phyloP scores from a whole-genome alignment of 1,140 invertebrate genomes.

The Nilaparvata lugens region DNA sequence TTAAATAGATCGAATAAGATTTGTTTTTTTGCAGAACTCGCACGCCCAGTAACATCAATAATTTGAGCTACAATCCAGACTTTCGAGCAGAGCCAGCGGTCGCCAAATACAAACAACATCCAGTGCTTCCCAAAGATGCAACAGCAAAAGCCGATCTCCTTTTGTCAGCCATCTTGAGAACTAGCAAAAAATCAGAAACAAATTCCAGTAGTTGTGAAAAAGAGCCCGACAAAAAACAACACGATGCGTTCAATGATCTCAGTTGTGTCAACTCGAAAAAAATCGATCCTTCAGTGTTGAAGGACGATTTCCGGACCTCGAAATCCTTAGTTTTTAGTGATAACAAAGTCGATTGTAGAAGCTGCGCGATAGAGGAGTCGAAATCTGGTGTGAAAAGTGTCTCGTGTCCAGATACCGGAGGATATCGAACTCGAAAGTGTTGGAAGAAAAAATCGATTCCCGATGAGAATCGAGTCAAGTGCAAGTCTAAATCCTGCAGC shows the following conservation, averaged over 20 bases:
- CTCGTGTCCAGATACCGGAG: neutral
- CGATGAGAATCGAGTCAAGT: neutral
- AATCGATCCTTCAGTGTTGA: neutral
- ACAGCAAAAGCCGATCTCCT: slow-evolving; percentile 41
- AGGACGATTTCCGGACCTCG: slow-evolving; percentile 2
- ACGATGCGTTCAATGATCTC: no score
- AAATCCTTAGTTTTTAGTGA: neutral
- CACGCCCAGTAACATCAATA: neutral
- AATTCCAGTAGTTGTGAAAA: slow-evolving; percentile 13
- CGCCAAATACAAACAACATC: neutral
- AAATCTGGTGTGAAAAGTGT: neutral
- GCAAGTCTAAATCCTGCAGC: neutral
- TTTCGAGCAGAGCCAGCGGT: neutral
- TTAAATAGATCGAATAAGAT: no score
- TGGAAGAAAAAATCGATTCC: neutral
- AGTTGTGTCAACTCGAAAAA: neutral
- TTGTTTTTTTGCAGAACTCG: neutral
- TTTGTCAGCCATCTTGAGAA: slow-evolving; percentile 42
- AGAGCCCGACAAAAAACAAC: no score
- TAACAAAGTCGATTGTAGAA: neutral
- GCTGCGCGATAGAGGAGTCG: neutral
- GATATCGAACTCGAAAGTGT: slow-evolving; percentile 14
- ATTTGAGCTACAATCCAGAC: neutral
- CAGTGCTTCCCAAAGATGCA: neutral
- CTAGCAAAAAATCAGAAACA: slow-evolving; percentile 29